Conservation (phyloP, 2,797 vertebrate genomes). For the Zenarchopterus dispar region DNA sequence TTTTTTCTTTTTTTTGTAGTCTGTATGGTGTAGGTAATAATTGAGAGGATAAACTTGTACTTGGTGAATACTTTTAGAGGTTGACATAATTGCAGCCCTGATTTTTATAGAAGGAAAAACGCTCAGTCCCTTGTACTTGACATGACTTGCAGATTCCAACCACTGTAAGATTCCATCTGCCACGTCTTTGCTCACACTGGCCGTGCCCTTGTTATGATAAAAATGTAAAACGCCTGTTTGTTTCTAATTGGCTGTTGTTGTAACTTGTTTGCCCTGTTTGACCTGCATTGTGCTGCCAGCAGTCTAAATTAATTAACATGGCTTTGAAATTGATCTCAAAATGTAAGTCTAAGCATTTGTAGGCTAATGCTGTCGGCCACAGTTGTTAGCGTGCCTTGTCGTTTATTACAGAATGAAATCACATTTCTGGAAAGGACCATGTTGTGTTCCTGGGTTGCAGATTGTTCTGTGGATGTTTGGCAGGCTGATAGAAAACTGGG, state of each 20-base stretch:
- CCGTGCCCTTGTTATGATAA: conserved; percentile 56
- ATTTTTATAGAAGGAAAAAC: conserved; percentile 35
- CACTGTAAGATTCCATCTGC: conserved; percentile 49
- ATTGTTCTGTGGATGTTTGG: conserved; percentile 54
- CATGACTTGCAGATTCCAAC: conserved; percentile 34
- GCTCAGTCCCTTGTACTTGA: conserved; percentile 11
- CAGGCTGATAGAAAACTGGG: conserved; percentile 24
- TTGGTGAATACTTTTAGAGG: conserved; percentile 16
- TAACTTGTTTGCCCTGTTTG: conserved; percentile 81
- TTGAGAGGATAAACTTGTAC: conserved; percentile 43
- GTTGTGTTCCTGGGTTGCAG: conserved; percentile 49
- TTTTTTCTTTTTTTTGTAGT: neutral
- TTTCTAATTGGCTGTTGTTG: conserved; percentile 82
- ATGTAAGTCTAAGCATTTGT: conserved; percentile 75
- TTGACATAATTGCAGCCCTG: conserved; percentile 26
- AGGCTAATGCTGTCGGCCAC: conserved; percentile 70
- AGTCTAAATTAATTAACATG: conserved; percentile 81
- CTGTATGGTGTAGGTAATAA: conserved; percentile 33
- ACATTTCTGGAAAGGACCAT: conserved; percentile 50
- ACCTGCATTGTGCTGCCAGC: conserved; percentile 80
- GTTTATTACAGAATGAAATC: conserved; percentile 70
- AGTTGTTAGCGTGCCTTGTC: conserved; percentile 70
- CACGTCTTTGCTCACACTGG: conserved; percentile 44
- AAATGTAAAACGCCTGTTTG: conserved; percentile 62
- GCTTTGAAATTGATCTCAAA: conserved; percentile 82